Evolutionary conservation across 1,140 invertebrate genomes (phyloP), one percentile per base, ranked within the genome.

Genomic region (Pantala flavescens): DNA sequence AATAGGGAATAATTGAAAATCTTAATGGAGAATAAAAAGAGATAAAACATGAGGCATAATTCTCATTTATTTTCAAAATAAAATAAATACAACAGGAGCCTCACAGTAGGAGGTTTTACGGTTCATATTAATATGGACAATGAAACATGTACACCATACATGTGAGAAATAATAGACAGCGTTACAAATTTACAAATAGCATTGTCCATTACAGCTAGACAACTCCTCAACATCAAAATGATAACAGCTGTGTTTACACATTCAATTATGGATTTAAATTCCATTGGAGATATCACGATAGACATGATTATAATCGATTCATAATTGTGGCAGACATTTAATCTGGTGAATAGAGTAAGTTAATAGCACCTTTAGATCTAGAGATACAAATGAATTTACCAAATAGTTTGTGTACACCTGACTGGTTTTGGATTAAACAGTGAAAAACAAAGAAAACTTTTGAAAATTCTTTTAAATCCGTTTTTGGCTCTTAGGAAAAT

Each of bases 91-190:
- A 63, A 63, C 49, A 63, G 49, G 49, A 19, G 49, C 49, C 49
- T 21, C 49, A 63, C 49, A 63, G n/a, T 19, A 21, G 14, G 49
- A 63, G 49, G 49, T 19, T 63, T 21, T 16, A 19, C 49, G n/a
- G n/a, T 63, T 16, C 49, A 36, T 63, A 63, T 63, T 12, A 21
- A 63, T 63, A 12, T 63, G 49, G 49, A 63, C 49, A 21, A 63
- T 63, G 49, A 63, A 63, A 63, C 49, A 63, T 63, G 49, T 63
- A 63, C 49, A 63, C 49, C 49, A 63, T 63, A 63, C 16, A 63
- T 63, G 49, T 63, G 49, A 63, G 49, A 63, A 63, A 63, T 63
- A 63, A 63, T 63, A 63, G 49, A 63, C 49, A 63, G 49, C 49
- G n/a, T 19, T 63, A 63, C 49, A 63, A 63, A 63, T 63, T 19